phyloP scores from a whole-genome alignment of 1,140 invertebrate species.

The Planococcus citri region DNA sequence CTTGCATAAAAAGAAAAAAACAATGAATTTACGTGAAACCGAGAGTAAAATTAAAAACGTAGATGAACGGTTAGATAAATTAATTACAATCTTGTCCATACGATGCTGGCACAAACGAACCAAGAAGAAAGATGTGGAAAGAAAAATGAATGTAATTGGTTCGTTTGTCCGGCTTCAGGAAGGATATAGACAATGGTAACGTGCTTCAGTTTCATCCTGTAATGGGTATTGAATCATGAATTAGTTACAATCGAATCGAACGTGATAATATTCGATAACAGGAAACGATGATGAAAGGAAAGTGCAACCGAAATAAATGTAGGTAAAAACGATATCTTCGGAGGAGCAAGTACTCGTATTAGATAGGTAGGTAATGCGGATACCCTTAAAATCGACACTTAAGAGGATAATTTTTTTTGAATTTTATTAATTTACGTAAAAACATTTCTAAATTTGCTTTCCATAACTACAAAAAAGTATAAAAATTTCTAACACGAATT shows the following conservation, averaged over 20 bases:
- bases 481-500: no score
- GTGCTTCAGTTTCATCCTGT: conserved; percentile 2
- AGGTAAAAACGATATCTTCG: background rate
- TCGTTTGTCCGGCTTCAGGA: background rate
- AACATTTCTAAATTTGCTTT: no score
- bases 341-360: no score
- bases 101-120: background rate
- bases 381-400: no score
- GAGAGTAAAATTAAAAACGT: background rate
- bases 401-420: no score
- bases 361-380: no score
- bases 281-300: background rate
- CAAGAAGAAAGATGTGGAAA: background rate
- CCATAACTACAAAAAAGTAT: no score
- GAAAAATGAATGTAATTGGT: background rate
- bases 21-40: background rate
- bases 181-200: conserved; percentile 2
- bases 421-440: no score
- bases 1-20: background rate
- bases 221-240: background rate
- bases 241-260: conserved; percentile 7
- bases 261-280: conserved; percentile 2
- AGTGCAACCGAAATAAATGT: background rate
- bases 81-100: background rate
- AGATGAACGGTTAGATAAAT: background rate